Base-by-base conservation (phyloP, 2,797 vertebrate genomes). In the Sebastes kiyomatsui region DNA sequence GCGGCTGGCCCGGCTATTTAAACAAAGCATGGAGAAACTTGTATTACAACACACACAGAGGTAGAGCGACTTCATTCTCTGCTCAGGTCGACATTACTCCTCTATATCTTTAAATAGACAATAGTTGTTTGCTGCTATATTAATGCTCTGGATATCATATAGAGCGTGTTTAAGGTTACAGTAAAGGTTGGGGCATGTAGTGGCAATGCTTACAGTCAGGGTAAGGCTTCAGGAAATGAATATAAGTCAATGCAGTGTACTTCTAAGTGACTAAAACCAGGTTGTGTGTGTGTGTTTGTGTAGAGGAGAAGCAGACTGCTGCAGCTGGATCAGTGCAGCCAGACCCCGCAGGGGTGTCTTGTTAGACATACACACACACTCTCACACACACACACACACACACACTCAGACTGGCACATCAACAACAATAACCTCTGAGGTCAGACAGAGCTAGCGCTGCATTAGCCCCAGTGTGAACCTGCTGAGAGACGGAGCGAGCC, bases 381-480 rank as follows among this genome's bases (percentile, higher is more conserved):
- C 55, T 60, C 54, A 64, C 59, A 82, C 64, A 67, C 66, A 75
- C 77, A 67, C 75, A 80, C 54, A 64, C 59, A 82, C 61, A 68
- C 80, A 67, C 62, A 67, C 35, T 33, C 58, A 66, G 65, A 86
- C 85, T 80, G 84, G 82, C 87, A 84, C 75, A 33, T 82, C 86
- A 88, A 87, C 90, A 91, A 87, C 89, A 90, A 91, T 91, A 91
- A 91, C 93, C 92, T 93, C 91, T 83, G 88, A 91, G 93, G 92
- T 93, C 92, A 88, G 88, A 87, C 80, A 38, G 88, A 83, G 86
- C 90, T 88, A 88, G 91, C 52, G 75, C 78, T 90, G 90, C 89
- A 92, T 94, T 94, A 93, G 92, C 90, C 91, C 72, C 90, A 79
- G 89, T 80, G 79, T 92, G 89, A 93, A 93, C 92, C 91, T 93